phyloP scores from a whole-genome alignment of 2,113 vertebrate species.

The Terrapene triunguis region DNA sequence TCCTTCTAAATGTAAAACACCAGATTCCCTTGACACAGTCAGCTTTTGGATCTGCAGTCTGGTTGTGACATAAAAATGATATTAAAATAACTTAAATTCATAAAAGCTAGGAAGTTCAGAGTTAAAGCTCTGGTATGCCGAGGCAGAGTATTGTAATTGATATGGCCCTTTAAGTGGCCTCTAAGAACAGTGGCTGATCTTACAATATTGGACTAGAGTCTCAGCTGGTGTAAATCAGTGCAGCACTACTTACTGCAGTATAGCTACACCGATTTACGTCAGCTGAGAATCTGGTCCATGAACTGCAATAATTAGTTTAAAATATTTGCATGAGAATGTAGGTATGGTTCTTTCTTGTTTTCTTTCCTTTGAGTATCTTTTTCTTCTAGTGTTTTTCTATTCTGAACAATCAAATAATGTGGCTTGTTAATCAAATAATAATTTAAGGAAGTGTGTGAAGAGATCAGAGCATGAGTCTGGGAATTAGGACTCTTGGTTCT shows the following conservation, averaged over 20 bases:
- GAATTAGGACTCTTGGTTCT: not conserved
- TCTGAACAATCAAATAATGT: not conserved
- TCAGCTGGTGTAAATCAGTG: slow-evolving; percentile 4
- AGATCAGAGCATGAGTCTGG: not conserved
- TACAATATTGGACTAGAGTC: not conserved
- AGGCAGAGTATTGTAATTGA: not conserved
- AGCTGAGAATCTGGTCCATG: slow-evolving; percentile 10
- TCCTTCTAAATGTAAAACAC: slow-evolving; percentile 77
- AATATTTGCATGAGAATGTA: not conserved
- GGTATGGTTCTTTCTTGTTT: not conserved
- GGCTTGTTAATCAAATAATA: not conserved
- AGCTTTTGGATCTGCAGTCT: slow-evolving; percentile 56
- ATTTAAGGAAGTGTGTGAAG: not conserved
- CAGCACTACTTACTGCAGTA: slow-evolving; percentile 6
- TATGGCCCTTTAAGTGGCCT: not conserved
- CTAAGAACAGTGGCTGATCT: not conserved
- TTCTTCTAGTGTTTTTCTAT: not conserved
- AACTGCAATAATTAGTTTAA: not conserved
- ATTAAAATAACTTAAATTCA: slow-evolving; percentile 50
- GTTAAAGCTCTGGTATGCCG: not conserved
- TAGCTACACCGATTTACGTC: not conserved
- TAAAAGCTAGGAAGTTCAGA: slow-evolving; percentile 6
- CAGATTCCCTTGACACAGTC: slow-evolving; percentile 52
- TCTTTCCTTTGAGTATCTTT: not conserved
- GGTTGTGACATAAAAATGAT: slow-evolving; percentile 49